Percentiles rank a stretch among this genome's conserved stretches.
Conservation (phyloP, 2,888 invertebrate genomes). For the Tetanocera ferruginea region DNA sequence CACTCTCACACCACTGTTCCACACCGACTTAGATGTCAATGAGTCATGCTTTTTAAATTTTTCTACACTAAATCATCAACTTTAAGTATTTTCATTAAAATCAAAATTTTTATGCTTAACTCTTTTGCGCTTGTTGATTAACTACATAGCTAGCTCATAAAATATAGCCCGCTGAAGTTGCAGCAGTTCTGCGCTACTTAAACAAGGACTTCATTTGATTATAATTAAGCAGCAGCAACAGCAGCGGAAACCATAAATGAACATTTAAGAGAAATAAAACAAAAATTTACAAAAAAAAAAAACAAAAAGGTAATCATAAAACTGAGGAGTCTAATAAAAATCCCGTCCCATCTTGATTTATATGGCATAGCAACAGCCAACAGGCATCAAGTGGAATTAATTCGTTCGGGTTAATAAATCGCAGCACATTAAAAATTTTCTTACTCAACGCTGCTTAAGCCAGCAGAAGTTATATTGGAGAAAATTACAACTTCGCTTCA, state of each 20-base stretch:
- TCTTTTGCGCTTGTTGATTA: slow-evolving; percentile 21
- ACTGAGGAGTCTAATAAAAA: background rate
- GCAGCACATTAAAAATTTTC: slow-evolving; percentile 25
- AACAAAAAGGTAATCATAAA: background rate
- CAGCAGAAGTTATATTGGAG: background rate
- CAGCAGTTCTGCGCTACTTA: background rate
- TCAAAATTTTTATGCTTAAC: background rate
- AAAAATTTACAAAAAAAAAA: background rate
- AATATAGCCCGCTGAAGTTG: background rate
- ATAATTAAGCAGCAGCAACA: background rate
- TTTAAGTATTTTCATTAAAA: background rate
- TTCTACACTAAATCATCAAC: slow-evolving; percentile 1
- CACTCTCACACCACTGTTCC: background rate
- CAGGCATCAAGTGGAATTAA: slow-evolving; percentile 20
- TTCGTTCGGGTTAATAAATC: slow-evolving; percentile 34
- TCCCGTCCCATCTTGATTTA: background rate
- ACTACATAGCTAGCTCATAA: background rate
- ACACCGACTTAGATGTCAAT: background rate
- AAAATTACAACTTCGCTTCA: slow-evolving; percentile 19
- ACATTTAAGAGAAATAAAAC: background rate
- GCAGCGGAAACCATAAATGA: background rate
- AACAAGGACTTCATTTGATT: slow-evolving; percentile 23
- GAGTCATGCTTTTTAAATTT: slow-evolving; percentile 13
- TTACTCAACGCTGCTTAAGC: background rate
- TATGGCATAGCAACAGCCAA: background rate